Percentiles rank a stretch among this genome's conserved stretches.
Evolutionary conservation across 2,888 invertebrate species (phyloP).

Genomic region (Resseliella maxima): DNA sequence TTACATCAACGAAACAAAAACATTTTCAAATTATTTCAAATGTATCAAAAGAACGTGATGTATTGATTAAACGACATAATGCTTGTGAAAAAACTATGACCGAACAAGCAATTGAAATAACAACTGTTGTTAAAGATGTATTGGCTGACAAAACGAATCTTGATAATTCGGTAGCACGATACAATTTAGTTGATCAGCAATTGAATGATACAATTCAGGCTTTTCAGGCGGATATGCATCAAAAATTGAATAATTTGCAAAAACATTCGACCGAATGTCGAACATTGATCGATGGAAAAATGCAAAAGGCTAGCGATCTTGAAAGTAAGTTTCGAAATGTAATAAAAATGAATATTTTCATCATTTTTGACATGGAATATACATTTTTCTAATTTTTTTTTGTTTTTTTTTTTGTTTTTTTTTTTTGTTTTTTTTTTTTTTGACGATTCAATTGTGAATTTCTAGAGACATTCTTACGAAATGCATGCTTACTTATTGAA

Average conservation of each 20-base stretch:
- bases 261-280: neutral
- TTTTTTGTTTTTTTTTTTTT: neutral
- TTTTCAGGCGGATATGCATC: constrained; percentile 1
- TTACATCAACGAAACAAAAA: neutral
- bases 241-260: neutral
- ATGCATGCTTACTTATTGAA: neutral
- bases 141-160: neutral
- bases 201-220: neutral
- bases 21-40: neutral
- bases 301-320: constrained; percentile 7
- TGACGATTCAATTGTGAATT: too few relatives aligned
- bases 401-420: too few relatives aligned
- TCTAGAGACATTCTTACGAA: neutral
- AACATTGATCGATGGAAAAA: neutral
- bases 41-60: neutral
- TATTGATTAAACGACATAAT: neutral
- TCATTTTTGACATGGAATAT: neutral
- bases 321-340: constrained; percentile 28
- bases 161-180: neutral
- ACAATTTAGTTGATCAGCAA: neutral
- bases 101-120: neutral
- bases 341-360: neutral
- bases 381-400: too few relatives aligned
- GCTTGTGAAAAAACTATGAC: neutral
- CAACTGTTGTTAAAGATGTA: neutral